phyloP scores from a whole-genome alignment of 2,797 vertebrate species.

The Hemitrygon akajei region DNA sequence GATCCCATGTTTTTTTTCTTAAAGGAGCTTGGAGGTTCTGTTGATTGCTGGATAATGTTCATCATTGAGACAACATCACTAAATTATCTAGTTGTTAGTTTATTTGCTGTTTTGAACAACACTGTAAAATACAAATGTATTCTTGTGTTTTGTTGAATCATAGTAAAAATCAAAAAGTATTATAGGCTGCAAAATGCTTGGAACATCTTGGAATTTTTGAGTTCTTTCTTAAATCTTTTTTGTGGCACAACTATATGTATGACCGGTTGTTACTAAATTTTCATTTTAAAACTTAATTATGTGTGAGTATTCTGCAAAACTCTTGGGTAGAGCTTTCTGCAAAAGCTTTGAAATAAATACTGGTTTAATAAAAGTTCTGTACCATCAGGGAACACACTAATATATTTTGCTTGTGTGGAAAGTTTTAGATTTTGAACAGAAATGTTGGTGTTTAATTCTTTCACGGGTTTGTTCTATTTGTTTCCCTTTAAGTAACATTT shows the following conservation, averaged over 20 bases:
- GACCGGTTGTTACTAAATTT: neutral
- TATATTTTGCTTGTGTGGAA: neutral
- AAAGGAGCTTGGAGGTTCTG: neutral
- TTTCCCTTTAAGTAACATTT: slow-evolving; percentile 32
- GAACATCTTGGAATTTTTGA: neutral
- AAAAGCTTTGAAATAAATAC: neutral
- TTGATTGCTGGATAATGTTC: too few relatives aligned
- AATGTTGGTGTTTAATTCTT: neutral
- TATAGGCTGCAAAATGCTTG: neutral
- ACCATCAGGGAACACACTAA: neutral
- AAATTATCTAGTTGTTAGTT: neutral
- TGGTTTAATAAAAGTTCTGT: neutral
- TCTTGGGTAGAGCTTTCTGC: neutral
- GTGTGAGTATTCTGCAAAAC: neutral
- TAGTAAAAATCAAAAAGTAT: neutral
- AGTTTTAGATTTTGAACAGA: neutral
- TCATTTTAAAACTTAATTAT: neutral
- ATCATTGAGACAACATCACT: neutral
- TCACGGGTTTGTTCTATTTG: slow-evolving; percentile 6
- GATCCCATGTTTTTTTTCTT: neutral
- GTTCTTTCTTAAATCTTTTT: neutral
- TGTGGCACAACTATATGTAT: neutral
- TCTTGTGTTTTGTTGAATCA: neutral
- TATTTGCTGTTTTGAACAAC: neutral
- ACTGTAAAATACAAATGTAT: neutral